Conservation (phyloP, 2,797 vertebrate genomes). For the Hydrolagus colliei region DNA sequence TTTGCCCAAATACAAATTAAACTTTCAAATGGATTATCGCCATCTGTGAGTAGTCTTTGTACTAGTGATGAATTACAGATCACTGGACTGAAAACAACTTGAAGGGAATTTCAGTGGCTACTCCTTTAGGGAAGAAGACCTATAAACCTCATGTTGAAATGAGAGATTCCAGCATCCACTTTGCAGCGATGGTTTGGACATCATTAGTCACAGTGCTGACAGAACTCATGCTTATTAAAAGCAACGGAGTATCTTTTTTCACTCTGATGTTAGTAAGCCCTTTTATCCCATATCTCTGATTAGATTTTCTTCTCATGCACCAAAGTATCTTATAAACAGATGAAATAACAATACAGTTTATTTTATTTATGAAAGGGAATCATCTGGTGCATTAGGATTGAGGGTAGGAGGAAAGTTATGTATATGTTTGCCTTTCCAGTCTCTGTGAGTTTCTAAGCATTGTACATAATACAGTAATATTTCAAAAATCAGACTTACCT, state of each 20-base stretch:
- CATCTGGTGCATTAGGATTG: neutral
- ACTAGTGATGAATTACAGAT: neutral
- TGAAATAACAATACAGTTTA: neutral
- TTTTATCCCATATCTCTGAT: neutral
- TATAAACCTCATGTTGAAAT: slow-evolving; percentile 17
- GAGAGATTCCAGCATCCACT: neutral
- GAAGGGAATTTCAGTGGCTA: neutral
- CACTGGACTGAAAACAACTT: neutral
- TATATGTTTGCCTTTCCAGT: neutral
- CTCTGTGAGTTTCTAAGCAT: neutral
- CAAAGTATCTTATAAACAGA: slow-evolving; percentile 10
- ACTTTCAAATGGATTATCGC: no score
- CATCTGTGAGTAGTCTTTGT: neutral
- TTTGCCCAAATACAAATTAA: no score
- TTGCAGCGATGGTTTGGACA: slow-evolving; percentile 4
- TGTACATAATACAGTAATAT: neutral
- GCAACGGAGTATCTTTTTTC: neutral
- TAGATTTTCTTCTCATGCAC: neutral
- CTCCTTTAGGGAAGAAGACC: neutral
- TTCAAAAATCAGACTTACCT: neutral
- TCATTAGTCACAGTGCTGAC: slow-evolving; percentile 12
- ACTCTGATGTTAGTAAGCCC: neutral
- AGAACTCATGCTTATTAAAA: slow-evolving; percentile 5
- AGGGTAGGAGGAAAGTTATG: neutral
- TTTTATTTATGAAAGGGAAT: slow-evolving; percentile 4